Evolutionary conservation across 2,797 vertebrate species (phyloP), one percentile per base, ranked within the genome.

Genomic region (Acomys russatus): DNA sequence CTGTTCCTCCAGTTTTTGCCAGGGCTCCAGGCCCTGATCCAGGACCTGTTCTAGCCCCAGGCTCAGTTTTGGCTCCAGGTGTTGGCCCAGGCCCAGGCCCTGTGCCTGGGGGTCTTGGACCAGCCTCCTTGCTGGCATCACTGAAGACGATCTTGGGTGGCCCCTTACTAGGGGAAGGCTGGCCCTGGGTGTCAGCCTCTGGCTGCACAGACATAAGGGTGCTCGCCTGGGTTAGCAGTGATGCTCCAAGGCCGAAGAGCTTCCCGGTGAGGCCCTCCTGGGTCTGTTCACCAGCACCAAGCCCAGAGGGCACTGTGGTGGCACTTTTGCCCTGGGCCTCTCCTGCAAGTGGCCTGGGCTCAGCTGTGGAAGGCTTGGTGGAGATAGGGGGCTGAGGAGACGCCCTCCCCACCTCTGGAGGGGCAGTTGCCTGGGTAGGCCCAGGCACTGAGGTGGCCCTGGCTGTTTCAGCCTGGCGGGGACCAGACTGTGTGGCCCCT

Each of bases 211-310:
- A 99, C 98, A 99, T 99, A 22, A 99, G 99, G 3, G 99, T 99
- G 98, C 99, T 99, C 15, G 99, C 99, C 98, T 99, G 99, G 98
- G 99, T 99, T 95, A 99, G 98, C 35, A 99, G 99, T 25, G 99
- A 99, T 0, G 99, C 99, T 23, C 99, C 99, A 0, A 99, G 99
- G 92, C 99, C 99, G 0, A 99, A 99, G 85, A 99, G 99, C 98
- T 99, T 99, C 96, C 99, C 99, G 0, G 99, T 99, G 96, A 99
- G 99, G 87, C 99, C 99, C 33, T 99, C 99, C 97, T 99, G 99
- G 82, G 99, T 98, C 97, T 99, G 99, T 95, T 99, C 99, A 14
- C 99, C 99, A 66, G 99, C 98, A 61, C 99, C 99, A 94, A 98
- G 91, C 71, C 97, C 98, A 28, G 97, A 92, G 0, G 98, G 93